Base-by-base conservation (phyloP, 1,140 invertebrate species). In the Habropoda laboriosa region DNA sequence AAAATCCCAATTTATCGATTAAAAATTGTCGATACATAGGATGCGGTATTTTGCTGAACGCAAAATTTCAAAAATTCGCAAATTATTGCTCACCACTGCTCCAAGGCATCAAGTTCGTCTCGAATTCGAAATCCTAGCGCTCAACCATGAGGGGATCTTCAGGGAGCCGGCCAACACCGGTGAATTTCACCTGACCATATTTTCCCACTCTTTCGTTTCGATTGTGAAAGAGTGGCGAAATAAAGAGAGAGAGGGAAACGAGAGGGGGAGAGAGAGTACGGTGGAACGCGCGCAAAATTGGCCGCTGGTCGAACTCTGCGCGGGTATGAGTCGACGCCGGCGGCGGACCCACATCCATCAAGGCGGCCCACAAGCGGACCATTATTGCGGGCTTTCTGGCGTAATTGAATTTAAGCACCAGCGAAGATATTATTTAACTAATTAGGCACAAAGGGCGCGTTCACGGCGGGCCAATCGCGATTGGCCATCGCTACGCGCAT, bases 381-480 rank as follows among this genome's bases (percentile, higher is more conserved):
- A 92, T 92, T 92, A 92, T 91, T 89, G 86, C 86, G 86, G 84
- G 85, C 89, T 89, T 90, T 88, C 88, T 87, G 55, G n/a, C 81
- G 86, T 92, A 92, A 93, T 92, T 92, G 91, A 92, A 93, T 92
- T 89, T 88, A 93, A 92, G 90, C 87, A 91, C 91, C 86, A 90
- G 90, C 88, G 88, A 91, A 92, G 91, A 92, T 92, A 92, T 93
- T 92, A 92, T 93, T 93, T 90, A 93, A 92, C 91, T 92, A 92
- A 93, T 93, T 93, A 92, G 88, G 82, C 88, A 93, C 91, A 92
- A 91, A 90, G 91, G 91, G 89, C 86, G 89, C 91, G 89, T 92
- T 93, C 86, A 91, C 89, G 84, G 81, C 76, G 80, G 82, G 79
- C 82, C 83, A 85, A 86, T 79, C 80, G 81, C 82, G 90, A 92